Evolutionary conservation across 1,140 invertebrate genomes (phyloP), one percentile per base, ranked within the genome.

Genomic region (Scaptomyza hsui): DNA sequence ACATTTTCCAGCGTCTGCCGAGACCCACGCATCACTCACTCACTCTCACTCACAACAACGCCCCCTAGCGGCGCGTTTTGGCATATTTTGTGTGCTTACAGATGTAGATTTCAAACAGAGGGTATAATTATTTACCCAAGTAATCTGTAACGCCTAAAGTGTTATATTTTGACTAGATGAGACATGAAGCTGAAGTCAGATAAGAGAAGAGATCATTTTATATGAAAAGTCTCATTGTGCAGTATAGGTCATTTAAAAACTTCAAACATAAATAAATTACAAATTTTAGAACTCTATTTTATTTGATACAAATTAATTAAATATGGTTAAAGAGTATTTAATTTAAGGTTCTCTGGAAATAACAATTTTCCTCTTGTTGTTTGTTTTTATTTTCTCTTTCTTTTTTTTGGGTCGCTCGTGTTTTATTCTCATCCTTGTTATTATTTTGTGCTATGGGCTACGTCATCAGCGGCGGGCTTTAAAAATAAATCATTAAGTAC

Each of bases 381-480:
- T 57, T 47, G 13, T 16, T 18, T 51, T 47, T 52, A n/a, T 32
- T 12, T 32, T 13, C 21, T 52, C 10, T 4, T 26, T 13, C 13
- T 53, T 57, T 65, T 70, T 19, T 24, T n/a, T 21, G 26, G 19
- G 19, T 21, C 42, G 59, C 65, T 55, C 49, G 65, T 69, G 57
- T 32, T 53, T 7, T 41, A 18, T 45, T 52, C 64, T 47, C 64
- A 60, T 51, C 48, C 64, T 29, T 19, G 9, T 29, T 7, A 29
- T 29, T 29, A 4, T 29, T 1, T 37, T 48, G 32, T 3, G 19
- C 9, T 19, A 21, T 26, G 51, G 42, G 44, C 45, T 49, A 72
- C 56, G 63, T 74, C 72, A 73, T 86, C 72, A 47, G 55, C 44
- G 48, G 19, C 63, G 47, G n/a, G 16, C 47, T 72, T 72, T 65